Percentiles rank a stretch among this genome's conserved stretches.
Conservation (phyloP, 2,797 vertebrate genomes). For the Peromyscus melanophrys region DNA sequence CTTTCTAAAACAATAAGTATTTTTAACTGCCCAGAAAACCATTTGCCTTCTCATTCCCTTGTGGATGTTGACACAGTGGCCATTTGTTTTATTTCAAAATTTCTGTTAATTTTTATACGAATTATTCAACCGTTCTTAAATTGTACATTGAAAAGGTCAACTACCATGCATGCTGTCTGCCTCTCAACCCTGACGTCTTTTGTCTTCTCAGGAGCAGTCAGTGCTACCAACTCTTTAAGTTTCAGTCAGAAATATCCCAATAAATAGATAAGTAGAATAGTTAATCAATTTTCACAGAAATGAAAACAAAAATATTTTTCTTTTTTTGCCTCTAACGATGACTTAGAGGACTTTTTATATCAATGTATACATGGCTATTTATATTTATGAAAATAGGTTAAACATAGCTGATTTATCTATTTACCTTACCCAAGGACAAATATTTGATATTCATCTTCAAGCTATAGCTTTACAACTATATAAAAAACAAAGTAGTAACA, state of each 20-base stretch:
- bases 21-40: not conserved
- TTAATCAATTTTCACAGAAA: not conserved
- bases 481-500: slow-evolving; percentile 45
- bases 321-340: not conserved
- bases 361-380: not conserved
- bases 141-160: not conserved
- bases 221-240: not conserved
- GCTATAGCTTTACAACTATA: not conserved
- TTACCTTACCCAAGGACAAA: slow-evolving; percentile 34
- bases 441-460: slow-evolving; percentile 24
- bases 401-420: not conserved
- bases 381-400: slow-evolving; percentile 39
- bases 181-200: not conserved
- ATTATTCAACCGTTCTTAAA: slow-evolving; percentile 7
- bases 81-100: slow-evolving; percentile 43
- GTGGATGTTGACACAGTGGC: not conserved
- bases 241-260: not conserved
- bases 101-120: slow-evolving; percentile 47
- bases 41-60: slow-evolving; percentile 27
- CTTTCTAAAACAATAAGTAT: slow-evolving; percentile 29
- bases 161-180: not conserved
- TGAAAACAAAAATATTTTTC: not conserved
- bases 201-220: slow-evolving; percentile 30
- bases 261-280: not conserved
- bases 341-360: not conserved